Evolutionary conservation across 1,140 invertebrate genomes (phyloP), one percentile per base, ranked within the genome.

Genomic region (Cephus cinctus): DNA sequence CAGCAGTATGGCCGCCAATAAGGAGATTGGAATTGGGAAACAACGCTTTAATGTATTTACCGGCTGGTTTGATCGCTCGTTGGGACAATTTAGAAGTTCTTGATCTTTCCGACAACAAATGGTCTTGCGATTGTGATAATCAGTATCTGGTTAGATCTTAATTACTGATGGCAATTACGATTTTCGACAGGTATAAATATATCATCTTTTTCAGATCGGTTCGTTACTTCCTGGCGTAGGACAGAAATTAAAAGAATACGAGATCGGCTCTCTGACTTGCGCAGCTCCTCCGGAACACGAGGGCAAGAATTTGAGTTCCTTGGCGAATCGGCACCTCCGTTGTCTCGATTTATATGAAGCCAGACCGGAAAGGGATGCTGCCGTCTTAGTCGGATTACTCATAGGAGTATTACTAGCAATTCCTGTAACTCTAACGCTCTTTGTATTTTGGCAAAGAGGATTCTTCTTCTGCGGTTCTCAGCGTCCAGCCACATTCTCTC

Each of bases 71-170:
- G 2, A 46, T 89, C 0, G 71, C 72, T 16, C 74, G 80, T 45
- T 90, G 88, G 88, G 84, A 88, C 53, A 69, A 74, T 15, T 62
- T 90, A 8, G 69, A 80, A 15, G 71, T 76, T 40, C 57, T 90
- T 22, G 81, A 87, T 55, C 73, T 90, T 11, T 75, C 76, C 25
- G 79, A 80, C 40, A 92, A 92, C 65, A 81, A 84, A 1, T 92
- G 82, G 85, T 72, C 78, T 20, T 92, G 89, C 60, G 87, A 90
- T 66, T 86, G 82, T 56, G 77, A 83, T 32, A 89, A 88, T 54
- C 82, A 86, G 61, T 86, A 85, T 80, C 78, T 90, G 69, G 82
- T 90, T 62, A 71, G 63, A n/a, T n/a, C n/a, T 69, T 6, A 9
- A 16, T 36, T 9, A 6, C 25, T 27, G n/a, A 27, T 27, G 6